These are phyloP conservation scores for Leptarthrus brevirostris DNA, from an alignment of 2,888 invertebrate genomes.

Conservation along the genomic window DNA sequence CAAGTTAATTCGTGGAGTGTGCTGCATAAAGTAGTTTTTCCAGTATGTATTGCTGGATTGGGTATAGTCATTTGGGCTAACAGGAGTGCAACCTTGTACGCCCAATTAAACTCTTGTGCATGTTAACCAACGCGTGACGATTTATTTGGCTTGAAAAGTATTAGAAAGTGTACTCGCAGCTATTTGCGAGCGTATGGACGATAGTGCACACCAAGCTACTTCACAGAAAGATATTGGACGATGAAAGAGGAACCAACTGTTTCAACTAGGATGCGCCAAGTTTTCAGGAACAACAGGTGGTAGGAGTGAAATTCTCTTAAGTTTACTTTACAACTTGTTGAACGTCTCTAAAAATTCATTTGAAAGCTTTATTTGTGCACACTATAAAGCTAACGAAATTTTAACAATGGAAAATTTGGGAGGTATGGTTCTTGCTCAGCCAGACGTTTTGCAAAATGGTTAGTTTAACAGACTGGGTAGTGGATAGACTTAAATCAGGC, in stretches of 20 bases:
- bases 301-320: constrained; percentile 45
- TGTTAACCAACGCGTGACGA: neutral
- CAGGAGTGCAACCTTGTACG: neutral
- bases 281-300: constrained; percentile 47
- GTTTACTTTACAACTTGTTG: constrained; percentile 48
- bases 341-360: constrained; percentile 41
- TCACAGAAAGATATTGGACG: neutral
- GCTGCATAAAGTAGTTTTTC: no score
- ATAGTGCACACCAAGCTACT: neutral
- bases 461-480: no score
- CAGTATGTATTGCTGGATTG: neutral
- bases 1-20: neutral
- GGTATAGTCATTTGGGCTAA: neutral
- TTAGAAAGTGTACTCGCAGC: neutral
- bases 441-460: neutral
- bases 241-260: constrained; percentile 14
- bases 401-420: constrained; percentile 22
- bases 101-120: neutral
- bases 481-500: no score
- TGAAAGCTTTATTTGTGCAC: constrained; percentile 41
- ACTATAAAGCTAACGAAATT: constrained; percentile 13
- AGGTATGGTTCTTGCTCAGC: neutral
- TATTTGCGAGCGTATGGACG: constrained; percentile 24
- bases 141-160: no score
- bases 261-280: constrained; percentile 40